These are phyloP conservation scores for Cydia strobilella DNA, from an alignment of 1,140 invertebrate species.

Conservation along the genomic window DNA sequence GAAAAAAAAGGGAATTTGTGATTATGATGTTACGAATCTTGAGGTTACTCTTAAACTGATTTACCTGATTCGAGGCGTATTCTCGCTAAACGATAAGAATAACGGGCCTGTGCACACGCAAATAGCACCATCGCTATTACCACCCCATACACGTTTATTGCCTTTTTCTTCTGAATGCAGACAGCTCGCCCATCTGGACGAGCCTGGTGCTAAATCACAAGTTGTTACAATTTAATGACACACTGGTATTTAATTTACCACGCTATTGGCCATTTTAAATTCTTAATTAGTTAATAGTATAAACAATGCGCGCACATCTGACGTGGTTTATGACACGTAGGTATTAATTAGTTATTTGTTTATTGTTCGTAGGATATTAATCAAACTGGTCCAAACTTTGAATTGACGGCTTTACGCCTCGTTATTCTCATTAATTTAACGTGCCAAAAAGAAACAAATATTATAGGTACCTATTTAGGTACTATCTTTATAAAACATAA, in stretches of 20 bases:
- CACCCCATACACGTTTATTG: constrained; percentile 6
- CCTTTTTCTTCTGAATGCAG: neutral
- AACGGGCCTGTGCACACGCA: neutral
- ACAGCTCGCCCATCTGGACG: neutral
- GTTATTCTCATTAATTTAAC: neutral
- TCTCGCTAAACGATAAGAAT: neutral
- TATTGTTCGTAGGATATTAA: neutral
- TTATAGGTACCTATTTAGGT: too few species aligned
- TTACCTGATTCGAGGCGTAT: neutral
- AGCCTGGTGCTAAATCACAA: neutral
- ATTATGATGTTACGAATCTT: too few species aligned
- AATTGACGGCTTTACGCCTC: neutral
- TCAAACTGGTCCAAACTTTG: neutral
- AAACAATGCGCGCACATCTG: neutral
- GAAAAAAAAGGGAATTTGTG: too few species aligned
- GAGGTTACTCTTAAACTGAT: neutral
- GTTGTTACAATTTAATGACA: neutral
- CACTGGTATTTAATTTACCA: neutral
- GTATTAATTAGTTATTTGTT: neutral
- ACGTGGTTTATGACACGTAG: neutral
- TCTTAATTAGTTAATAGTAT: neutral
- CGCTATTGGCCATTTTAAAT: neutral
- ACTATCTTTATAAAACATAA: too few species aligned
- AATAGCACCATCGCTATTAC: neutral
- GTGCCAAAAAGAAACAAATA: neutral